phyloP scores from a whole-genome alignment of 2,113 vertebrate genomes.

The Bambusicola thoracicus region DNA sequence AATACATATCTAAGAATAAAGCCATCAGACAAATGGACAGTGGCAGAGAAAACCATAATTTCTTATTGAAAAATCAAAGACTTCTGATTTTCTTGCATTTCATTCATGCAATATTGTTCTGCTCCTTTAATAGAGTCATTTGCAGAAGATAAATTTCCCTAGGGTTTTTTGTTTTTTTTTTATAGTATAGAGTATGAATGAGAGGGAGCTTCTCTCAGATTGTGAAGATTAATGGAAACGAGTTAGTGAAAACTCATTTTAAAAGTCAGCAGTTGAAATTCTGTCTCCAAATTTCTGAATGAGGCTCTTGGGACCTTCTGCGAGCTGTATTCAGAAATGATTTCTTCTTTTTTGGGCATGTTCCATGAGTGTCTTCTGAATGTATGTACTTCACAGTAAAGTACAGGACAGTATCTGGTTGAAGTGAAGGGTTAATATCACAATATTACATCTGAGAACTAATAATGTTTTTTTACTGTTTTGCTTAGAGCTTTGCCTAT shows the following conservation, averaged over 20 bases:
- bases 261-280: background rate
- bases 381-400: background rate
- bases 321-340: background rate
- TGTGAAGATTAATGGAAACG: background rate
- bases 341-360: background rate
- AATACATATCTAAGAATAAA: background rate
- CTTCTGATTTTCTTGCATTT: background rate
- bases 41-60: background rate
- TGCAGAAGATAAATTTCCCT: background rate
- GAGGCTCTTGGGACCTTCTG: background rate
- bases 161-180: background rate
- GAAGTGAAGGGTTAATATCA: background rate
- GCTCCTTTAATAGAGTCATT: background rate
- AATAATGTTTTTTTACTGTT: background rate
- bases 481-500: background rate
- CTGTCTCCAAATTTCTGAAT: background rate
- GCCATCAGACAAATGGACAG: background rate
- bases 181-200: background rate
- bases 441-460: background rate
- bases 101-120: background rate
- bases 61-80: background rate
- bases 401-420: background rate
- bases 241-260: background rate
- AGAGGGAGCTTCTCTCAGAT: background rate
- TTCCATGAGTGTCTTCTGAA: background rate